These are phyloP conservation scores for Protosalanx chinensis DNA, from an alignment of 2,797 vertebrate genomes.

Conservation along the genomic window DNA sequence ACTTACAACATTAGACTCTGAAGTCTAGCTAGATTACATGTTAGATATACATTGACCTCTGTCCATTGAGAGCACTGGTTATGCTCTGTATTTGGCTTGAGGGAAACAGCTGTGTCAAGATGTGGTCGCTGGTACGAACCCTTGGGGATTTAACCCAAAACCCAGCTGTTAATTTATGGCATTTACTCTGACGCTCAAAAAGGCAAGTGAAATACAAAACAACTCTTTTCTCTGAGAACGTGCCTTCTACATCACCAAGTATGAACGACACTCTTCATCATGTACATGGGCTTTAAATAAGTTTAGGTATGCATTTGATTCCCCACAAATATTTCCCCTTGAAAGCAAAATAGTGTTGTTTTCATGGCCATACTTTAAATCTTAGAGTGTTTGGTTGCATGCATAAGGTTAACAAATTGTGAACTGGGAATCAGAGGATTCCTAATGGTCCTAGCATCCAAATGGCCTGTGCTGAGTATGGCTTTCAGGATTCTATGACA, in stretches of 20 bases:
- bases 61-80: neutral
- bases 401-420: neutral
- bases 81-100: neutral
- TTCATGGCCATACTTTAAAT: neutral
- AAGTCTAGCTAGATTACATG: neutral
- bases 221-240: neutral
- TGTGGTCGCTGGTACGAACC: conserved; percentile 5
- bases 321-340: no score
- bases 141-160: conserved; percentile 7
- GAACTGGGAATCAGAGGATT: neutral
- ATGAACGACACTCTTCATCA: no score
- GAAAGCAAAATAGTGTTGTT: neutral
- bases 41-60: neutral
- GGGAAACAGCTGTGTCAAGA: neutral
- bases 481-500: neutral
- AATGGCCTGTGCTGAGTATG: neutral
- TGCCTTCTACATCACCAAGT: no score
- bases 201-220: neutral
- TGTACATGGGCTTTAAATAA: no score
- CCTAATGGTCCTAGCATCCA: neutral
- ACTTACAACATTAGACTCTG: neutral
- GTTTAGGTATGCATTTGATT: no score
- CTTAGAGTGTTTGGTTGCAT: neutral
- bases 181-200: neutral
- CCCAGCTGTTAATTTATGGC: conserved; percentile 5